Percentiles rank a stretch among this genome's conserved stretches.
These are phyloP conservation scores for Oconnorella tubifera DNA, from an alignment of 2,888 invertebrate species.

Conservation along the genomic window DNA sequence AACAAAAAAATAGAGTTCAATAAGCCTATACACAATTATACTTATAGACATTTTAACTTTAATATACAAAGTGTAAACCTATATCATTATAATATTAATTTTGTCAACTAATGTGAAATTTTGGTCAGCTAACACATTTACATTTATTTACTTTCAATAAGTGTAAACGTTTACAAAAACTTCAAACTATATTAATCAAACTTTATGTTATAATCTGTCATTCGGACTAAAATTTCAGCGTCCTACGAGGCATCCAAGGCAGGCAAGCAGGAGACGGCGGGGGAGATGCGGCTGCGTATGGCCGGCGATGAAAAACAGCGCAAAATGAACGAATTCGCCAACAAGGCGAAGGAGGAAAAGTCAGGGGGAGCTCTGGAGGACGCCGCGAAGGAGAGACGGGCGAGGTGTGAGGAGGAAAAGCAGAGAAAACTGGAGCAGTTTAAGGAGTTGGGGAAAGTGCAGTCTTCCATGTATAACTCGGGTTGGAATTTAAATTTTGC, in stretches of 20 bases:
- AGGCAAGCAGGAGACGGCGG: constrained; percentile 16
- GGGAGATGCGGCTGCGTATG: constrained; percentile 40
- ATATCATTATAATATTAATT: too few species aligned
- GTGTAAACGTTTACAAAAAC: too few species aligned
- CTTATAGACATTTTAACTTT: too few species aligned
- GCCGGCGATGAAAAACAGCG: constrained; percentile 53
- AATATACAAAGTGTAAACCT: too few species aligned
- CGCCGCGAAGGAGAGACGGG: constrained; percentile 25
- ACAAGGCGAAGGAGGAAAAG: constrained; percentile 42
- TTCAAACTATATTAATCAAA: too few species aligned
- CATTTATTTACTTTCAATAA: too few species aligned
- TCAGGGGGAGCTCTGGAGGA: constrained; percentile 16
- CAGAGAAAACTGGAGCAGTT: constrained; percentile 40
- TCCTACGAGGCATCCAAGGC: constrained; percentile 12
- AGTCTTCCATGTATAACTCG: constrained; percentile 35
- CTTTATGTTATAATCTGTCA: too few species aligned
- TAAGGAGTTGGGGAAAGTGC: constrained; percentile 39
- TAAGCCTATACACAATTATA: too few species aligned
- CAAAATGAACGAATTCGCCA: constrained; percentile 45
- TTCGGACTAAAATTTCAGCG: constrained; percentile 10
- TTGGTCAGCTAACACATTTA: too few species aligned
- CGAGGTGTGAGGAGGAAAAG: constrained; percentile 34
- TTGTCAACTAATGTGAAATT: too few species aligned
- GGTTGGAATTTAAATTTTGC: too few species aligned
- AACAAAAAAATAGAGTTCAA: too few species aligned